phyloP scores from a whole-genome alignment of 2,797 vertebrate genomes.

The Ctenosaura bakeri region DNA sequence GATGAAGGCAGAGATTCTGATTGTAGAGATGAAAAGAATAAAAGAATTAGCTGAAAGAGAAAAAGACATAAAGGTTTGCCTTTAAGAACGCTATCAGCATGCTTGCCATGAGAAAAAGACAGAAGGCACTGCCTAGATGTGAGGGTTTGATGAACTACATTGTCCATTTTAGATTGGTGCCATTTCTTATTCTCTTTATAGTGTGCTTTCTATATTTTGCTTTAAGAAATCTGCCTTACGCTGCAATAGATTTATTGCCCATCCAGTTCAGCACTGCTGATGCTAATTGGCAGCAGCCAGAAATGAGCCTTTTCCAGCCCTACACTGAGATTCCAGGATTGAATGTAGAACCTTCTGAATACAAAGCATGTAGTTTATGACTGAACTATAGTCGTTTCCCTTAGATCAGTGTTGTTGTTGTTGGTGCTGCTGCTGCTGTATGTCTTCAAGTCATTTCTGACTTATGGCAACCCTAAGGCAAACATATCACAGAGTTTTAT shows the following conservation, averaged over 20 bases:
- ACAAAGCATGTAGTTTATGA: not conserved
- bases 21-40: slow-evolving; percentile 23
- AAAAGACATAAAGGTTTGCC: not conserved
- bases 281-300: not conserved
- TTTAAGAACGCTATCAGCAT: not conserved
- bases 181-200: not conserved
- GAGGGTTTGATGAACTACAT: not conserved
- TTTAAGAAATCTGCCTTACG: not conserved
- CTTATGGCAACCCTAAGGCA: no score
- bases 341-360: not conserved
- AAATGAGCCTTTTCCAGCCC: not conserved
- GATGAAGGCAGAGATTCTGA: slow-evolving; percentile 34
- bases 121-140: not conserved
- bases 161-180: not conserved
- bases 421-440: no score
- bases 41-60: slow-evolving; percentile 32
- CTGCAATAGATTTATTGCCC: not conserved
- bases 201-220: not conserved
- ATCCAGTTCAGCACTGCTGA: not conserved
- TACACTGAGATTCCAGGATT: not conserved
- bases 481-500: no score
- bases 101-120: not conserved
- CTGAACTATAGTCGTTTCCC: not conserved
- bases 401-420: not conserved
- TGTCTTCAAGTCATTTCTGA: no score